Evolutionary conservation across 2,888 invertebrate species (phyloP), one percentile per base, ranked within the genome.

Genomic region (Syritta pipiens): DNA sequence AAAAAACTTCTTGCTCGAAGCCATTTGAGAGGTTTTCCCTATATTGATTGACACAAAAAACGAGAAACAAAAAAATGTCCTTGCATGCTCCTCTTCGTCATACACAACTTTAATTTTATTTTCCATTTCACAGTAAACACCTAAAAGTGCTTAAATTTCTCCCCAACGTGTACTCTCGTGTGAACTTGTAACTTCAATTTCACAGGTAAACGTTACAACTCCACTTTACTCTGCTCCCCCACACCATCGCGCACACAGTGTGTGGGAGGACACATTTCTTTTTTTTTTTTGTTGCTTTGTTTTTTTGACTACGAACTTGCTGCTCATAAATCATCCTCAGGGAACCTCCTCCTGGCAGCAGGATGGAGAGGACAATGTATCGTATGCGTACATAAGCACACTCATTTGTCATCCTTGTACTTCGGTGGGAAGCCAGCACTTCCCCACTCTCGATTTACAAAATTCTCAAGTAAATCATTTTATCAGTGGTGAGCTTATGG

Each of bases 281-380:
- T n/a, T n/a, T n/a, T n/a, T n/a, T n/a, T n/a, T n/a, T n/a, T n/a
- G n/a, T n/a, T n/a, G n/a, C n/a, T n/a, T n/a, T n/a, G n/a, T n/a
- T n/a, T n/a, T n/a, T n/a, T n/a, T n/a, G n/a, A n/a, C n/a, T n/a
- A n/a, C n/a, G n/a, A 24, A 28, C 55, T 55, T 26, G 26, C 19
- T 37, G 28, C 26, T 26, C 62, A 62, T 62, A 49, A 37, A 62
- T 62, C 62, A 62, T 49, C 48, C 37, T n/a, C 26, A 19, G 26
- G 19, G 10, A 24, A 37, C 48, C 17, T 37, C 14, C 35, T 24
- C 46, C 48, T 17, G 4, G 24, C 48, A 14, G 17, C 26, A 48
- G 12, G 19, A 17, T n/a, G n/a, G n/a, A 9, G 14, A 26, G 22
- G 17, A 60, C 48, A 46, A 60, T 60, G 22, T 48, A 40, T 48